Conservation (phyloP, 2,113 vertebrate genomes). For the Oreochromis tanganicae region DNA sequence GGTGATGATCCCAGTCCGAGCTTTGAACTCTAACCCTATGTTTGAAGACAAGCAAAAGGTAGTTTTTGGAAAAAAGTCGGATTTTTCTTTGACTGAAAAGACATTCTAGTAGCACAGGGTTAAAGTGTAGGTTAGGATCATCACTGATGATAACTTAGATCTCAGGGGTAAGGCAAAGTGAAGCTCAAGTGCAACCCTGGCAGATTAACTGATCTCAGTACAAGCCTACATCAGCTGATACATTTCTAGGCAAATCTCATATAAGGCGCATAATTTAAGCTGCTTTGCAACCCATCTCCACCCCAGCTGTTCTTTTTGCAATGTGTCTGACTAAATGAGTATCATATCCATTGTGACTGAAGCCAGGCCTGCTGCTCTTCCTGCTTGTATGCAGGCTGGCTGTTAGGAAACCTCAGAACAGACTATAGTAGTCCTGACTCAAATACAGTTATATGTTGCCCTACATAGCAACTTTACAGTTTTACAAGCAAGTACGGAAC, state of each 20-base stretch:
- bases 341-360: not conserved
- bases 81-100: not conserved
- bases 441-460: not conserved
- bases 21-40: not conserved
- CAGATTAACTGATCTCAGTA: not conserved
- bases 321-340: not conserved
- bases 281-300: not conserved
- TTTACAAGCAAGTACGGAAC: not conserved
- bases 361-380: not conserved
- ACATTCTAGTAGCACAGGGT: not conserved
- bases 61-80: not conserved
- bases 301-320: not conserved
- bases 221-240: not conserved
- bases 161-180: not conserved
- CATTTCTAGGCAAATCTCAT: not conserved
- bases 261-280: not conserved
- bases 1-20: rapidly evolving
- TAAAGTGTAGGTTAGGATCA: not conserved
- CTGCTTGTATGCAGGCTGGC: not conserved
- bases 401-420: not conserved
- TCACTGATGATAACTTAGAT: not conserved
- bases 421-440: not conserved
- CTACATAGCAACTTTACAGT: not conserved
- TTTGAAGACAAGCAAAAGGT: not conserved
- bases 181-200: not conserved